Base-by-base conservation (phyloP, 1,140 invertebrate species). In the Lepidurus arcticus region DNA sequence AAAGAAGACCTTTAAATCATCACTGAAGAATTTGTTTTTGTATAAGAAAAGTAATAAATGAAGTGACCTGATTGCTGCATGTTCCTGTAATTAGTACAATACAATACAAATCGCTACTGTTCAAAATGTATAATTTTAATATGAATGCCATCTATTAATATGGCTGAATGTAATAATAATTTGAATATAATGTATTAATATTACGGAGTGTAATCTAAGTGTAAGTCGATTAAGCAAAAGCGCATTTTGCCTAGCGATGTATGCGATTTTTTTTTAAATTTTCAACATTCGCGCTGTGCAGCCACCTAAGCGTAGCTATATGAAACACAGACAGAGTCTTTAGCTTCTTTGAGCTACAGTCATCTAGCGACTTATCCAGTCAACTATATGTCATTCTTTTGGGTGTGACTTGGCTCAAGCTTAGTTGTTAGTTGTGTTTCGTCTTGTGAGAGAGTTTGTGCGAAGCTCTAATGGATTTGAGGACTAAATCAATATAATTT, bases 391-490 rank as follows among this genome's bases (percentile, higher is more conserved):
- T 65, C 53, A 65, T 65, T 21, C 53, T 65, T 65, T 65, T 65
- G 53, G 53, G 53, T 65, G 53, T 65, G 53, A 65, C 53, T 65
- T 65, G 53, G 53, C 53, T 65, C 53, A 65, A 65, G 53, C 53
- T 65, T 7, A 34, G 34, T 13, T 65, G 53, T 65, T 65, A 65
- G 53, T 65, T 65, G 53, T 65, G 53, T 65, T 65, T 65, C 53
- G 53, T 65, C 53, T 21, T 65, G 53, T 65, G 53, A 65, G 53
- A 65, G 53, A 65, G 53, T 21, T 65, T 65, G 53, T 65, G 53
- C 53, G 53, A 65, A 65, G 53, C 53, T 65, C 53, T 65, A 21
- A 65, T 65, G 53, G 53, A n/a, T 65, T 65, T 65, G 16, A 16
- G 53, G 53, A 65, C 13, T 65, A 65, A 21, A 65, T n/a, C 53